Percentiles rank a stretch among this genome's conserved stretches.
phyloP scores from a whole-genome alignment of 2,888 invertebrate species.

The Phragmatobia fuliginosa region DNA sequence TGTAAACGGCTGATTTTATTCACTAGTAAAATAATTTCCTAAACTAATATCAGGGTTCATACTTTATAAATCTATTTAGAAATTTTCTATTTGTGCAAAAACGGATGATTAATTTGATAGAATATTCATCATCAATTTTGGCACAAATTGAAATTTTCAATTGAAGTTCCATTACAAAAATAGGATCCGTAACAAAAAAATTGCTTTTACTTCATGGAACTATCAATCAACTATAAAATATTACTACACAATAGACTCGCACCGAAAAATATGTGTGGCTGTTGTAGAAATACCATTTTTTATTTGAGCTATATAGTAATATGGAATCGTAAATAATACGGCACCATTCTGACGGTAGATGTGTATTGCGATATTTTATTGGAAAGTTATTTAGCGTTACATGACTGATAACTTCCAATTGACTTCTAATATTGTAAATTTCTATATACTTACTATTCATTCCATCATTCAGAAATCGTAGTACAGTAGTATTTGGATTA shows the following conservation, averaged over 20 bases:
- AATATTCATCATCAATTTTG: background rate
- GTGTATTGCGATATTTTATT: background rate
- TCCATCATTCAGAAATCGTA: too few species aligned
- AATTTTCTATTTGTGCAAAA: too few species aligned
- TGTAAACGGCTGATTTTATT: background rate
- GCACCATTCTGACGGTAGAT: background rate
- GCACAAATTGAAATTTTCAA: background rate
- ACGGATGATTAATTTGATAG: too few species aligned
- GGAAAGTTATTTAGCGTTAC: background rate
- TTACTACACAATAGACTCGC: slow-evolving; percentile 1
- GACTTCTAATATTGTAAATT: background rate
- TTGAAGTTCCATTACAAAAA: background rate
- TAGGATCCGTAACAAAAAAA: background rate
- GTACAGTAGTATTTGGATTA: too few species aligned
- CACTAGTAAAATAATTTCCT: background rate
- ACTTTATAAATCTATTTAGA: too few species aligned
- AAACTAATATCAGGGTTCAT: background rate
- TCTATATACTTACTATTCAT: background rate
- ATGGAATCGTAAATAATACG: background rate
- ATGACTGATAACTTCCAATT: background rate
- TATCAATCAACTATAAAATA: slow-evolving; percentile 12
- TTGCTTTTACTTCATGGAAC: background rate
- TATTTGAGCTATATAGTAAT: slow-evolving; percentile 1
- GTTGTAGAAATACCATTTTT: background rate
- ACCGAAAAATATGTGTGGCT: background rate